phyloP scores from a whole-genome alignment of 2,113 vertebrate genomes.

The Harpagus bidentatus region DNA sequence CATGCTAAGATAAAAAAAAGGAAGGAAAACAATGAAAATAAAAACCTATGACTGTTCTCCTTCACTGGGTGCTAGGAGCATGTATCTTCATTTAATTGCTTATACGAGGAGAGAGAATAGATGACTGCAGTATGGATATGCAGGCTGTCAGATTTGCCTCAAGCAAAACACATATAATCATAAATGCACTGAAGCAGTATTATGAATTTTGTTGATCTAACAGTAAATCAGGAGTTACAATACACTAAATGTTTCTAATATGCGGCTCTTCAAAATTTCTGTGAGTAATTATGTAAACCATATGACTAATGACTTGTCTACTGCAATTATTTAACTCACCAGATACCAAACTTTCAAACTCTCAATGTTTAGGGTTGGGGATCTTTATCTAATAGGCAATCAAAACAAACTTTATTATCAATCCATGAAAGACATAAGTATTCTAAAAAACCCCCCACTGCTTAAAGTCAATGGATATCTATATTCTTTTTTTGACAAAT shows the following conservation, averaged over 20 bases:
- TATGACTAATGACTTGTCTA: constrained; percentile 30
- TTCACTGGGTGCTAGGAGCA: neutral
- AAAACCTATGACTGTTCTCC: neutral
- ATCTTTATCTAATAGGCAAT: neutral
- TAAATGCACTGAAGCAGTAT: constrained; percentile 6
- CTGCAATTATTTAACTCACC: constrained; percentile 36
- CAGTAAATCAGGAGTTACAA: constrained; percentile 31
- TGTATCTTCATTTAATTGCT: neutral
- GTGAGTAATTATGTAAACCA: constrained; percentile 19
- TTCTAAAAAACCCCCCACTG: neutral
- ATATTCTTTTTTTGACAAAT: neutral
- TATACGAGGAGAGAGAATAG: neutral
- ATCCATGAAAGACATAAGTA: neutral
- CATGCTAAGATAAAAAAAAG: neutral
- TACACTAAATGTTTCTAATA: neutral
- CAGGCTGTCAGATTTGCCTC: neutral
- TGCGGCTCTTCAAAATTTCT: constrained; percentile 1
- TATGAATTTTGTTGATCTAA: neutral
- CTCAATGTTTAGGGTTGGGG: neutral
- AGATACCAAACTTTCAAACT: neutral
- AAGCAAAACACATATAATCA: neutral
- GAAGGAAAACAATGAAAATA: neutral
- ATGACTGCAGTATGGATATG: neutral
- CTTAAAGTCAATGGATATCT: neutral
- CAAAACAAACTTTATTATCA: neutral